A percentile compares a stretch with the other conserved stretches of the same genome.
phyloP scores from a whole-genome alignment of 1,140 invertebrate genomes.

The Drosophila erecta region DNA sequence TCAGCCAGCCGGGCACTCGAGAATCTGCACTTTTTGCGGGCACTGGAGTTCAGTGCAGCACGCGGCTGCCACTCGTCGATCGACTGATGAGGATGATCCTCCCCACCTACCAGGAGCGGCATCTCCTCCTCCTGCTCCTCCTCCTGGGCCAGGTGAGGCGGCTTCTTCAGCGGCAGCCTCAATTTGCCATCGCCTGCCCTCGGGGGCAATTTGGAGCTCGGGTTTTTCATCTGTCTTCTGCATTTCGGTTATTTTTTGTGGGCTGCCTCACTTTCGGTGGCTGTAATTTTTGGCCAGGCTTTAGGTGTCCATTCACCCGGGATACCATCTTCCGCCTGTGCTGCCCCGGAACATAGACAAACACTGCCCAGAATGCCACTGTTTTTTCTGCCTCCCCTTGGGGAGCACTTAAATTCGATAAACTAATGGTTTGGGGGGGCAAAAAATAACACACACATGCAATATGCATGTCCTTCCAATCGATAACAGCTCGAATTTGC shows the following conservation, averaged over 20 bases:
- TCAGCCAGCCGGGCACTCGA: neutral
- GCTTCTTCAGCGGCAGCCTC: slow-evolving; percentile 72
- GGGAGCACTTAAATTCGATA: slow-evolving; percentile 55
- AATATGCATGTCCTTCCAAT: slow-evolving; percentile 31
- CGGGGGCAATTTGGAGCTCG: slow-evolving; percentile 44
- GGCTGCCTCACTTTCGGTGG: slow-evolving; percentile 47
- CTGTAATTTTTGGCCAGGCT: slow-evolving; percentile 54
- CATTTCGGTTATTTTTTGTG: slow-evolving; percentile 33
- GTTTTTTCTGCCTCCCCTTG: slow-evolving; percentile 10
- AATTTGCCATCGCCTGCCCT: slow-evolving; percentile 63
- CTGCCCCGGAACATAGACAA: neutral
- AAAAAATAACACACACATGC: slow-evolving; percentile 3
- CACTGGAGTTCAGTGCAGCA: slow-evolving; percentile 43
- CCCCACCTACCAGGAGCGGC: slow-evolving; percentile 4
- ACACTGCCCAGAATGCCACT: slow-evolving; percentile 19
- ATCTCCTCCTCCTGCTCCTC: neutral
- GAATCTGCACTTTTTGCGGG: neutral
- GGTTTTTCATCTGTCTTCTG: slow-evolving; percentile 19
- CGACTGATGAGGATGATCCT: slow-evolving; percentile 63
- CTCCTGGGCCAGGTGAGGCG: slow-evolving; percentile 17
- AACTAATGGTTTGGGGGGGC: slow-evolving; percentile 23
- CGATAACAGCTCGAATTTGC: slow-evolving; percentile 20
- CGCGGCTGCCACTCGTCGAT: slow-evolving; percentile 80
- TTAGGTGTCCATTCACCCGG: slow-evolving; percentile 27
- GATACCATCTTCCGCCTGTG: neutral